These are phyloP conservation scores for Hyppa rectilinea DNA, from an alignment of 2,888 invertebrate genomes.

Conservation along the genomic window DNA sequence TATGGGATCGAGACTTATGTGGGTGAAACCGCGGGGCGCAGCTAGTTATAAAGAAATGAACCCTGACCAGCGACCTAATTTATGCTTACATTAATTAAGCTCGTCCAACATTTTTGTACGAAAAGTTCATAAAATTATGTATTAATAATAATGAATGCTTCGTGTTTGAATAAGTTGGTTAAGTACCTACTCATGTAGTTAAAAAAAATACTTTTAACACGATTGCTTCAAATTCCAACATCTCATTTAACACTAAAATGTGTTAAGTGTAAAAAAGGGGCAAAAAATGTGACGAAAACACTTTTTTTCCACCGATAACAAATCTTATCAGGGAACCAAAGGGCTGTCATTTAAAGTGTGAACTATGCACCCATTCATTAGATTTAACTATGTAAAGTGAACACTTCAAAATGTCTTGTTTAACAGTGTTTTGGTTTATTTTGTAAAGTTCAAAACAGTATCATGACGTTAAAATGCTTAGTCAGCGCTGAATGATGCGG, in stretches of 20 bases:
- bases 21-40: no score
- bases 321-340: slow-evolving; percentile 22
- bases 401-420: slow-evolving; percentile 14
- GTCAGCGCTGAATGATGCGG: slow-evolving; percentile 20
- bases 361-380: slow-evolving; percentile 19
- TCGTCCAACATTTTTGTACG: slow-evolving; percentile 35
- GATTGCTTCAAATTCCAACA: slow-evolving; percentile 5
- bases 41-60: slow-evolving; percentile 37
- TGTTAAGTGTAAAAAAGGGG: neutral
- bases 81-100: slow-evolving; percentile 52
- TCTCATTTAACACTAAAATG: neutral
- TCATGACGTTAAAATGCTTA: slow-evolving; percentile 14
- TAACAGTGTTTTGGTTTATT: neutral
- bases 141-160: slow-evolving; percentile 18
- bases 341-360: neutral
- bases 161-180: neutral
- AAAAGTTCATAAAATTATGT: slow-evolving; percentile 22
- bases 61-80: slow-evolving; percentile 49
- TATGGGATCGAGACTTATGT: no score
- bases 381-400: neutral
- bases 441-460: neutral
- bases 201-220: neutral
- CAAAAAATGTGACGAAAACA: neutral
- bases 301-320: neutral
- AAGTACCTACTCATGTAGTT: no score